Base-by-base conservation (phyloP, 1,140 invertebrate species). In the Drosophila repleta region DNA sequence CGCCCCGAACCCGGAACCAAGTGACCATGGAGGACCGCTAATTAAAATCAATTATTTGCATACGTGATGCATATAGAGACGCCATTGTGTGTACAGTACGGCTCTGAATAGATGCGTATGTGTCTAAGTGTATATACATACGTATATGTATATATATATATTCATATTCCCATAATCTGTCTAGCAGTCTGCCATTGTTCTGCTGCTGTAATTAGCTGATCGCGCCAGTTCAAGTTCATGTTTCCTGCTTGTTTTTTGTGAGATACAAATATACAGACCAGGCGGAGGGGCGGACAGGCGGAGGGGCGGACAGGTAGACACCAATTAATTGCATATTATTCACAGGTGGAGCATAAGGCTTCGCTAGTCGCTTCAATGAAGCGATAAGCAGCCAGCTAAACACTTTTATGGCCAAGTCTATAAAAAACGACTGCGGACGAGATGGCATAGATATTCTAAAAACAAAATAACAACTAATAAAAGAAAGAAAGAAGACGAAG, bases 251-350 rank as follows among this genome's bases (percentile, higher is more conserved):
- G 62, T 46, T 69, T 37, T 26, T 29, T 7, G 35, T 37, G 43
- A 20, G 6, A 11, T 21, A 21, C 24, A 48, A 41, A 41, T 46
- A 18, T 17, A 4, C 37, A 20, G n/a, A 29, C 11, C 7, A 18
- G 45, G 13, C 3, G 15, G 18, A 29, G 24, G 21, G 43, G 15
- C 26, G 24, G 45, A 8, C 45, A 32, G 24, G 11, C n/a, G 26
- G 41, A 21, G 6, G 35, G 45, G 18, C 32, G 24, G 60, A 45
- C 49, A 55, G 57, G 37, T 35, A 61, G 46, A 69, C 51, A 68
- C 55, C 78, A 84, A 82, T 83, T 82, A 84, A 82, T 82, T 84
- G 76, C 65, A 84, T 84, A 82, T 82, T 79, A 71, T 83, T 79
- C 66, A 46, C 58, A 52, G 65, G n/a, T 17, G 53, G 4, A 35